A percentile compares a stretch with the other conserved stretches of the same genome.
Evolutionary conservation across 2,797 vertebrate genomes (phyloP).

Genomic region (Hylomyscus alleni): DNA sequence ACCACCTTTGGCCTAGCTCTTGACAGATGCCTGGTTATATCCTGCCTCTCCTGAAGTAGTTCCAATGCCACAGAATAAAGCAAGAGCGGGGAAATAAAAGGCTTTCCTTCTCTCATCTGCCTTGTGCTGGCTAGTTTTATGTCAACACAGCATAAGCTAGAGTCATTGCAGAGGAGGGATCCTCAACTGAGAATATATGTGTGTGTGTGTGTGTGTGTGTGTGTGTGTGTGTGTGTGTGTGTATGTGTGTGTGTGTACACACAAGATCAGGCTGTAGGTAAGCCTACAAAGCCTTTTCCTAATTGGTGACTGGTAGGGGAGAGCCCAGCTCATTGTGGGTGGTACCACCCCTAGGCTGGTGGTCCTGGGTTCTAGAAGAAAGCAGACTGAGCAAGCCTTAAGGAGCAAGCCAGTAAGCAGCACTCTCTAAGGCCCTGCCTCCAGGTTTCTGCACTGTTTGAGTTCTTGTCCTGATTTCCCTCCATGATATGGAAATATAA

Average conservation of each 20-base stretch:
- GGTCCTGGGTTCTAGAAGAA: neutral
- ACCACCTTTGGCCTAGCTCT: neutral
- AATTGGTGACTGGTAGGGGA: neutral
- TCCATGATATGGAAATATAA: neutral
- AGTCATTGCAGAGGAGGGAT: neutral
- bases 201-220: no score
- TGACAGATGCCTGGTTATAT: constrained; percentile 7
- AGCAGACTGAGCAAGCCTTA: neutral
- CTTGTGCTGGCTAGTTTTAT: neutral
- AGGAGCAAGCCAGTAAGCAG: neutral
- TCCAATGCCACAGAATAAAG: constrained; percentile 35
- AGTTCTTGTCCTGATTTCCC: neutral
- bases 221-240: no score
- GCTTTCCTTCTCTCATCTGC: constrained; percentile 34
- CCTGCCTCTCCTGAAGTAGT: neutral
- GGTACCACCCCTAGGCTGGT: neutral
- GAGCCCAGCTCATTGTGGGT: neutral
- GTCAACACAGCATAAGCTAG: neutral
- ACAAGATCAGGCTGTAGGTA: neutral
- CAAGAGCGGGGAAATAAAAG: neutral
- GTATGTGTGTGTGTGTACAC: no score
- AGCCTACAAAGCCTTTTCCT: neutral
- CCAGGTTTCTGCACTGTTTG: neutral
- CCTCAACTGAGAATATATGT: neutral
- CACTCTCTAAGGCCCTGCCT: neutral